Evolutionary conservation across 2,888 invertebrate genomes (phyloP).

Genomic region (Pecten maximus): DNA sequence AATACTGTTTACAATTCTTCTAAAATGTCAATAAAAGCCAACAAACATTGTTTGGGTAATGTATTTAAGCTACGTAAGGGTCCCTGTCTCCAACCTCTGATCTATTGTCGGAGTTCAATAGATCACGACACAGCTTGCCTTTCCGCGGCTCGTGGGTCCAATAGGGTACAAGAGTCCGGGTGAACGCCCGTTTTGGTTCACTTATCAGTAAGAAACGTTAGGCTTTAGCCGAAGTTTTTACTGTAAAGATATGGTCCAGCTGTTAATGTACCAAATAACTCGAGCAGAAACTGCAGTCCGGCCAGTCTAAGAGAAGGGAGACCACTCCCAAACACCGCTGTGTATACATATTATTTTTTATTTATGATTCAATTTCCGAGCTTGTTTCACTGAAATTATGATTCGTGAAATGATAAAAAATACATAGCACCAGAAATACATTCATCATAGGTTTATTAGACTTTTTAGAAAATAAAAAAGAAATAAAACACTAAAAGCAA

Average conservation of each 20-base stretch:
- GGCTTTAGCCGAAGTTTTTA: neutral
- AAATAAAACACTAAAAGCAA: neutral
- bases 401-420: neutral
- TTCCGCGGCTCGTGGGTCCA: neutral
- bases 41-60: neutral
- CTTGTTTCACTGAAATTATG: neutral
- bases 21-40: neutral
- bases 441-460: neutral
- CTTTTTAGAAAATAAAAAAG: neutral
- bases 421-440: neutral
- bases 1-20: neutral
- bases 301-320: conserved; percentile 33
- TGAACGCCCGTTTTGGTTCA: neutral
- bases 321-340: neutral
- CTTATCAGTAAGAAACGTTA: neutral
- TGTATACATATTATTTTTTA: neutral
- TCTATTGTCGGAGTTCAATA: neutral
- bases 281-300: neutral
- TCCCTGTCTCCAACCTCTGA: neutral
- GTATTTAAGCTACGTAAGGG: neutral
- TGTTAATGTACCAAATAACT: neutral
- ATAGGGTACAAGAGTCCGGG: neutral
- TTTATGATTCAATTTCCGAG: neutral
- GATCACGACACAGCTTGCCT: neutral
- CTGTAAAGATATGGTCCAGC: neutral